Evolutionary conservation across 1,140 invertebrate species (phyloP), one percentile per base, ranked within the genome.

Genomic region (Harlomillsia oculata): DNA sequence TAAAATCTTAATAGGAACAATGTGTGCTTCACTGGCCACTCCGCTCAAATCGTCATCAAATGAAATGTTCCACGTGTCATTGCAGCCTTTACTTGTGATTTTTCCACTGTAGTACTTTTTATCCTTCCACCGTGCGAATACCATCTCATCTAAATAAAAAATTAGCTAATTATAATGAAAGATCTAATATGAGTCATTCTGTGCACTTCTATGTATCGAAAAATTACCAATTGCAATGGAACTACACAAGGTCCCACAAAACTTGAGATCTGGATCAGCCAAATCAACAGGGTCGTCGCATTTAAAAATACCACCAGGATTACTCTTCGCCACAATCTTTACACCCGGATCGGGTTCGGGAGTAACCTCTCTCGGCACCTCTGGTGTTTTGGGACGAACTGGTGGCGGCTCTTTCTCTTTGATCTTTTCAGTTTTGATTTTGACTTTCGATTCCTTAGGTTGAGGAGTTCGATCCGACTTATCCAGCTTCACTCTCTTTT

Each of bases 61-160:
- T 26, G 29, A 18, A 29, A 59, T 56, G 20, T 36, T 16, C 56
- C 56, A 63, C 2, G 56, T 63, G 26, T 59, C 56, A 32, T 62
- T 62, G 9, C 43, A 25, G 20, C 61, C 53, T 50, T 56, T 56
- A 11, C 41, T 23, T 0, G 28, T 53, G n/a, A 65, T 58, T 20
- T 28, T 37, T 2, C 63, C 63, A 29, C 59, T 59, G 25, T 65
- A 65, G 28, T 65, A 65, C n/a, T 39, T 59, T 21, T 56, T 59
- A 28, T 65, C 63, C 11, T 56, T 40, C 63, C 63, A 65, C 2
- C 63, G 59, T n/a, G 63, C 63, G 56, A 62, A 65, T 0, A 65
- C 63, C 0, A 28, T 32, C 20, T 59, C 59, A 20, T 43, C 59
- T 37, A 32, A 11, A 20, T 9, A 32, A 44, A 44, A 21, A 37